Conservation (phyloP, 2,888 invertebrate species). For the Meteorus cinctellus region DNA sequence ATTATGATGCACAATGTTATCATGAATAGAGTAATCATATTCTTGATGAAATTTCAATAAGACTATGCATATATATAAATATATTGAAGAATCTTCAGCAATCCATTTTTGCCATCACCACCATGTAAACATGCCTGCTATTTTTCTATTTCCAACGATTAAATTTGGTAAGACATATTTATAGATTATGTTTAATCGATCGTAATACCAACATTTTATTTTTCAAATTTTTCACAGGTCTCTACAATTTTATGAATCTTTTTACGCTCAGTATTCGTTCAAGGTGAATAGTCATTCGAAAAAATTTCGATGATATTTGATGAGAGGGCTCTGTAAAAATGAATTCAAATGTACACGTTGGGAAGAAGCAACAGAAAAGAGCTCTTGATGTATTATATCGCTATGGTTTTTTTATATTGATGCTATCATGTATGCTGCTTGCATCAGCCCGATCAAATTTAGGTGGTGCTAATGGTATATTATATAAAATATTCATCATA, state of each 20-base stretch:
- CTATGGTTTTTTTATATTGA: constrained; percentile 66
- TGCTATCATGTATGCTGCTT: constrained; percentile 67
- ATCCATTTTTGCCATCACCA: not conserved
- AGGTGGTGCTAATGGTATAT: constrained; percentile 65
- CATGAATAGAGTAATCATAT: constrained; percentile 7
- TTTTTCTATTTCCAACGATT: not conserved
- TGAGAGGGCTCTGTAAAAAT: not conserved
- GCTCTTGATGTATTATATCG: constrained; percentile 54
- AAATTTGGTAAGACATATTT: not conserved
- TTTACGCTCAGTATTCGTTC: not conserved
- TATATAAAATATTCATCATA: not conserved
- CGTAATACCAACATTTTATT: not conserved
- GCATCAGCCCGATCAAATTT: constrained; percentile 66
- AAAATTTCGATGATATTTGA: not conserved
- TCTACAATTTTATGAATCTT: not conserved
- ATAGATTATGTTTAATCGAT: not conserved
- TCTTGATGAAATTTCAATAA: not conserved
- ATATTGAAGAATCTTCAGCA: not conserved
- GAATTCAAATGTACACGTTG: constrained; percentile 17
- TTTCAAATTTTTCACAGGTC: not conserved
- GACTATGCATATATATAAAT: not conserved
- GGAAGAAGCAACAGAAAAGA: constrained; percentile 42
- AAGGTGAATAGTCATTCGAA: not conserved
- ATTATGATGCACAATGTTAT: constrained; percentile 16
- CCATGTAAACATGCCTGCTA: constrained; percentile 6